Conservation (phyloP, 2,888 invertebrate genomes). For the Amorpha juglandis region DNA sequence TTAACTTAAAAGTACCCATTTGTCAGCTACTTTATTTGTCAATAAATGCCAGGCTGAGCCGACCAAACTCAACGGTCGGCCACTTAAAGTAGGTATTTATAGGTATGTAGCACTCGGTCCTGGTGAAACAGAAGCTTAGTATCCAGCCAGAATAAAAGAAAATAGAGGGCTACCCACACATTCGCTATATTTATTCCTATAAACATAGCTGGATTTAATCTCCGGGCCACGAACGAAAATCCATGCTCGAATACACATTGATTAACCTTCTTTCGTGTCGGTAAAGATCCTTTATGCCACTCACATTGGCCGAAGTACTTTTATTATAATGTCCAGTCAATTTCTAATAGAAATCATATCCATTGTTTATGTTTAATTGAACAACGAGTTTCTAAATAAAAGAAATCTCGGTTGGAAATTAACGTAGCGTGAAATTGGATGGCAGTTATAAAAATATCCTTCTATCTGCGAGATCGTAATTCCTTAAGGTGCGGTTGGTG, state of each 20-base stretch:
- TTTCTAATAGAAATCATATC: neutral
- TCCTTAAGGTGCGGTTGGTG: neutral
- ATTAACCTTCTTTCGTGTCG: constrained; percentile 57
- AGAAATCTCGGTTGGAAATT: neutral
- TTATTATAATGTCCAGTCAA: neutral
- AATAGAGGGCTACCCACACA: neutral
- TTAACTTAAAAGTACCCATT: too few species aligned
- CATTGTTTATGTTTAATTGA: neutral
- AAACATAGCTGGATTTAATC: constrained; percentile 32
- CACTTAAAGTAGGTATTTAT: too few species aligned
- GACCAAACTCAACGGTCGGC: too few species aligned
- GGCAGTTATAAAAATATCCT: neutral
- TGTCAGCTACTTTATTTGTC: too few species aligned
- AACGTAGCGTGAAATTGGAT: constrained; percentile 13
- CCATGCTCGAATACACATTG: constrained; percentile 47
- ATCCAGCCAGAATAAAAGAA: neutral
- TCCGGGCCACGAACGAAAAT: constrained; percentile 32
- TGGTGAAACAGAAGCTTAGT: neutral
- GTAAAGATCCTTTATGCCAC: constrained; percentile 42
- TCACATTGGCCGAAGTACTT: constrained; percentile 8
- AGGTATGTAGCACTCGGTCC: neutral
- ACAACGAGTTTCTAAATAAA: neutral
- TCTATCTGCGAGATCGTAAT: neutral
- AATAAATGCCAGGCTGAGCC: too few species aligned
- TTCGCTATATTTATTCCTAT: neutral